These are phyloP conservation scores for Melipona quadrifasciata DNA, from an alignment of 1,140 invertebrate genomes.

Conservation along the genomic window DNA sequence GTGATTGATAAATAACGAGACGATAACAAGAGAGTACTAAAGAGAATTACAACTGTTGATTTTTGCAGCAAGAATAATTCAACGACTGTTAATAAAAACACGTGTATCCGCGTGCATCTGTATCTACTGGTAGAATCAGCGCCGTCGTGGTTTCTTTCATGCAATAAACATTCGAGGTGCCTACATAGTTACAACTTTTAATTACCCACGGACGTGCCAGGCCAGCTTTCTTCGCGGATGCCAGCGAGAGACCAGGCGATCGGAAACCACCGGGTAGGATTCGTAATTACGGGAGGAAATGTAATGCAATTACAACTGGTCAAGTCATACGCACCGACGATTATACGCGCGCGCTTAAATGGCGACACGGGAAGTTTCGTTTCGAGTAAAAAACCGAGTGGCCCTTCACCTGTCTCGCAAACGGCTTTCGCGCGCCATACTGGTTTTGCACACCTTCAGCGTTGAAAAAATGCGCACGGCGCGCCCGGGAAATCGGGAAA, in stretches of 20 bases:
- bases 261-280: conserved; percentile 7
- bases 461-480: conserved; percentile 31
- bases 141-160: not conserved
- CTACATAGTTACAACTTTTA: conserved; percentile 3
- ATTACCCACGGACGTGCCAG: not conserved
- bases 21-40: too few species aligned
- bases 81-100: not conserved
- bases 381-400: conserved; percentile 24
- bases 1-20: too few species aligned
- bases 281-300: conserved; percentile 46
- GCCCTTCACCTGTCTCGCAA: conserved; percentile 51
- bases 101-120: not conserved
- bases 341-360: conserved; percentile 34
- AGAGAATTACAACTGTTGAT: not conserved
- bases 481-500: conserved; percentile 36
- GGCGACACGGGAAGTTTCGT: conserved; percentile 45
- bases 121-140: too few species aligned
- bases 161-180: not conserved
- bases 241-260: not conserved
- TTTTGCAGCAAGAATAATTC: not conserved
- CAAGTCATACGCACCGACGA: conserved; percentile 14
- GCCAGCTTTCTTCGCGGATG: conserved; percentile 40
- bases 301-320: conserved; percentile 43
- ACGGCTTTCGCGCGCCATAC: conserved; percentile 44
- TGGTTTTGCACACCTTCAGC: conserved; percentile 49